A percentile compares a stretch with the other conserved stretches of the same genome.
phyloP scores from a whole-genome alignment of 1,140 invertebrate genomes.

The Hycleus cichorii region DNA sequence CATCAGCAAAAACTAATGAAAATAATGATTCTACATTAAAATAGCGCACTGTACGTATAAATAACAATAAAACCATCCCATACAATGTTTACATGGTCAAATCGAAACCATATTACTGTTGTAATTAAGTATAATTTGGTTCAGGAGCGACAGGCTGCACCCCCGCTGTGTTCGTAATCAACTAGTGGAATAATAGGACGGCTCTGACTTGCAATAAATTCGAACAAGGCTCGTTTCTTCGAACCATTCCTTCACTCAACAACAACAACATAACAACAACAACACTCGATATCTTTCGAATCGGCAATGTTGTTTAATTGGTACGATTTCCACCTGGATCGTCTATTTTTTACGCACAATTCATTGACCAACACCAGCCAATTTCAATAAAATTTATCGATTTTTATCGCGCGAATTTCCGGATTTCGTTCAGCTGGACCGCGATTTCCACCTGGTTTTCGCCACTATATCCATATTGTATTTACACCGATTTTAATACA shows the following conservation, averaged over 20 bases:
- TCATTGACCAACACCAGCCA: not conserved
- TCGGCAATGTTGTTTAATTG: slow-evolving; percentile 1
- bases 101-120: slow-evolving; percentile 34
- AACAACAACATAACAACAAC: no score
- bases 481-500: no score
- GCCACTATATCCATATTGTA: no score
- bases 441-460: no score
- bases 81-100: slow-evolving; percentile 27
- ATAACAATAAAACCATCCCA: no score
- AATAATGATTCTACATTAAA: not conserved
- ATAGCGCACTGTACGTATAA: not conserved
- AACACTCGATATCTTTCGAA: slow-evolving; percentile 1
- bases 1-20: not conserved
- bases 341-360: slow-evolving; percentile 3
- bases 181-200: slow-evolving; percentile 37
- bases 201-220: slow-evolving; percentile 40
- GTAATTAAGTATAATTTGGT: slow-evolving; percentile 40
- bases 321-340: slow-evolving; percentile 10
- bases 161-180: slow-evolving; percentile 39
- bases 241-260: slow-evolving; percentile 3
- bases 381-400: no score
- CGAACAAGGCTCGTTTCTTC: slow-evolving; percentile 30
- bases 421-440: no score
- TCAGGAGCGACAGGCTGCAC: slow-evolving; percentile 35
- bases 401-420: no score